Evolutionary conservation across 2,113 vertebrate genomes (phyloP).

Genomic region (Limnothrissa miodon): DNA sequence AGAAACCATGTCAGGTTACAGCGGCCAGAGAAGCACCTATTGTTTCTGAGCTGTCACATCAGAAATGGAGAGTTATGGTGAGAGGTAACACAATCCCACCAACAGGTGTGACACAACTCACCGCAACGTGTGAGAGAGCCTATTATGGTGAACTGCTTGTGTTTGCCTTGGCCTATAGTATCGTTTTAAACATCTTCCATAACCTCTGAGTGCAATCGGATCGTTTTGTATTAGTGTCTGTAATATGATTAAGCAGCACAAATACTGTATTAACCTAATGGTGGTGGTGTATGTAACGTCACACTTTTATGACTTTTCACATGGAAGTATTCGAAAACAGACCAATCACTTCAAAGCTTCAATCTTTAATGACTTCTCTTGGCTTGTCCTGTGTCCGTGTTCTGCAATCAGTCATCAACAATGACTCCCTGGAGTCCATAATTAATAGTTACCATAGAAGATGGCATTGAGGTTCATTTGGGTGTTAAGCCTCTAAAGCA

Average conservation of each 20-base stretch:
- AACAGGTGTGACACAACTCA: conserved; percentile 50
- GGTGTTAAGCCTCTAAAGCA: background rate
- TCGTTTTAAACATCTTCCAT: conserved; percentile 11
- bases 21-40: conserved; percentile 45
- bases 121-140: conserved; percentile 27
- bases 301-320: background rate
- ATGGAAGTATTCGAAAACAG: background rate
- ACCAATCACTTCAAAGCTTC: background rate
- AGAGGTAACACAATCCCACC: conserved; percentile 54
- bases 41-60: conserved; percentile 56
- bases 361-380: background rate
- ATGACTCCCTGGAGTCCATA: background rate
- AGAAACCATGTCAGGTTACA: conserved; percentile 57
- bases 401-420: background rate
- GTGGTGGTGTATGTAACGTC: background rate
- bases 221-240: background rate
- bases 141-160: conserved; percentile 34
- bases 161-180: conserved; percentile 2
- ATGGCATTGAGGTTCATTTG: background rate
- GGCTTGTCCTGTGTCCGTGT: background rate
- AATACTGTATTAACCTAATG: background rate
- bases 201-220: background rate
- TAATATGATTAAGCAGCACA: background rate
- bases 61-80: conserved; percentile 63
- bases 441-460: background rate